Base-by-base conservation (phyloP, 2,797 vertebrate genomes). In the Bovichtus diacanthus region DNA sequence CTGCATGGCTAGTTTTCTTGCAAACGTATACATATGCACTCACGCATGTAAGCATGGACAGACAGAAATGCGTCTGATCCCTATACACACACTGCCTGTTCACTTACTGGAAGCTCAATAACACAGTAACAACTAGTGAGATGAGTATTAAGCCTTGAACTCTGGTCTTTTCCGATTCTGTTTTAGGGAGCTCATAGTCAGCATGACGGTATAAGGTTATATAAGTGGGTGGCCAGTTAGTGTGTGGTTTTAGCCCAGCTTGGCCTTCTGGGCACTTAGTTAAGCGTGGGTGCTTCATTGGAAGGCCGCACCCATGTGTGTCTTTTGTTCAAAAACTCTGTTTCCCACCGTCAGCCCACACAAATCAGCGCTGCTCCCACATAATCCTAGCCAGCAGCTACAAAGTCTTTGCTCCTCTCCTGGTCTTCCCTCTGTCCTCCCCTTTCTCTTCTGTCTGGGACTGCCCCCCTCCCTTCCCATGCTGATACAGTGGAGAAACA, bases 241-340 rank as follows among this genome's bases (percentile, higher is more conserved):
- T 70, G 53, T 60, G 70, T 80, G 66, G 78, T 56, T 38, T 68
- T 53, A 76, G 67, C 56, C 62, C 70, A 63, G 56, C 74, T 77
- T 23, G 7, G 77, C 21, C 70, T 39, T 54, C 29, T 67, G 67
- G 67, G 67, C 38, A 31, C 67, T 65, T 70, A 49, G 59, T 34
- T 78, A 53, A 74, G 62, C 13, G 63, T 80, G 78, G 88, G 70
- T 75, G 72, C 65, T 68, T 80, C 39, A 69, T 82, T 85, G 80
- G 10, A 53, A 65, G 63, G 79, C 83, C 83, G 77, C 84, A 53
- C 88, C 92, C 78, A 61, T 87, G 74, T 72, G 72, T 60, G 64
- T 84, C 61, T 84, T 86, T 81, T 84, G 81, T 80, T 86, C 72
- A 80, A 88, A 50, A 64, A 50, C 60, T 56, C 47, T 44, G 29